A percentile compares a stretch with the other conserved stretches of the same genome.
Conservation (phyloP, 2,888 invertebrate species). For the Campoplex nolae region DNA sequence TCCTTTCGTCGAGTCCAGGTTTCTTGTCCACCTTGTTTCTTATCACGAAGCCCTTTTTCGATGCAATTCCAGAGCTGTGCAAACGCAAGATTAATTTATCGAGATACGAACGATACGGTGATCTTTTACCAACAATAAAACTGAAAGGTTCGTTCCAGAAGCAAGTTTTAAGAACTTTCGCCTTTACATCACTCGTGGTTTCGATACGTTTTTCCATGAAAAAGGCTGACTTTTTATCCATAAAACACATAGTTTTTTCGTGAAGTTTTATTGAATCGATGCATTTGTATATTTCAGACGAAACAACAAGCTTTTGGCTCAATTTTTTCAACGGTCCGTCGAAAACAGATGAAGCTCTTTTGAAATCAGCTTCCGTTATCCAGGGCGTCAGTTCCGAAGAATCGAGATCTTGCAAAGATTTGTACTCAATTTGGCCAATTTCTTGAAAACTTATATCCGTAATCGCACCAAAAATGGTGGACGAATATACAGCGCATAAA, state of each 20-base stretch:
- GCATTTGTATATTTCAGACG: neutral
- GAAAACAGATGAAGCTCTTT: slow-evolving; percentile 24
- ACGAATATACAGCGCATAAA: slow-evolving; percentile 43
- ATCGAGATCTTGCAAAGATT: slow-evolving; percentile 61
- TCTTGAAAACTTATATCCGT: slow-evolving; percentile 50
- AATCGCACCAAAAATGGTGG: slow-evolving; percentile 61
- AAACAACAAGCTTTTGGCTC: slow-evolving; percentile 17
- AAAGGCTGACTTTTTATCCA: neutral
- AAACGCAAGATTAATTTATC: slow-evolving; percentile 36
- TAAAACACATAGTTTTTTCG: slow-evolving; percentile 53
- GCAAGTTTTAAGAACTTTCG: slow-evolving; percentile 28
- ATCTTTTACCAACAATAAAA: slow-evolving; percentile 47
- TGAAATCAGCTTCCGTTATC: slow-evolving; percentile 12
- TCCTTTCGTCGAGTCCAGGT: neutral
- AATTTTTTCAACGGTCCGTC: slow-evolving; percentile 38
- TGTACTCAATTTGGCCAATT: slow-evolving; percentile 28
- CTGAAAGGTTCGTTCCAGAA: slow-evolving; percentile 50
- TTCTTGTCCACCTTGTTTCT: neutral
- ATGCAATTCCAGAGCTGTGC: slow-evolving; percentile 31
- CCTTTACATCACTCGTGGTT: fast-evolving
- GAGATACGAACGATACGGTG: slow-evolving; percentile 60
- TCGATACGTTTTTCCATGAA: neutral
- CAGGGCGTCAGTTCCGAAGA: slow-evolving; percentile 61
- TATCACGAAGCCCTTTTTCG: neutral
- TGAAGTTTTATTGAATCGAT: neutral